Conservation (phyloP, 2,113 vertebrate species). For the Ammospiza caudacuta region DNA sequence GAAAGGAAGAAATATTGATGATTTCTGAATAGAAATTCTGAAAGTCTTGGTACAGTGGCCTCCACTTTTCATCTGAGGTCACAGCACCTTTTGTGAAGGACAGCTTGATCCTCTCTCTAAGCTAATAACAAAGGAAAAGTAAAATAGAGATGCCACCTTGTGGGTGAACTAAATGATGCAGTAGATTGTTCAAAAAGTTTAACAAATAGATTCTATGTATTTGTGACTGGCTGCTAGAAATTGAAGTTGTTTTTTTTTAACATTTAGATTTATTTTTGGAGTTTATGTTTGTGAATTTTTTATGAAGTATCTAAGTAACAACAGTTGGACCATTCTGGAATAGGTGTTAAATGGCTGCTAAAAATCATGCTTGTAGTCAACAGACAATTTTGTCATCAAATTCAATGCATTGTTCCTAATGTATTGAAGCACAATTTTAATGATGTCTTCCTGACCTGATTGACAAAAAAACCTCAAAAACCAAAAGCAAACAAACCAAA, state of each 20-base stretch:
- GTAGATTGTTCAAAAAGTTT: neutral
- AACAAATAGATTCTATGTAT: neutral
- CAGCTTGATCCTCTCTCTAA: neutral
- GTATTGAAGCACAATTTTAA: neutral
- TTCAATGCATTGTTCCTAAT: neutral
- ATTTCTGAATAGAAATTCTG: neutral
- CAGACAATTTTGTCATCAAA: neutral
- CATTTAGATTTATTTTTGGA: neutral
- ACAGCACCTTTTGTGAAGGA: neutral
- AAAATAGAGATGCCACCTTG: conserved; percentile 53
- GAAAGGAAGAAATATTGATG: neutral
- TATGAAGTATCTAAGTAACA: neutral
- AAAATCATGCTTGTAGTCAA: neutral
- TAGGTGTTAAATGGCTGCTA: neutral
- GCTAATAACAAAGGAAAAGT: neutral
- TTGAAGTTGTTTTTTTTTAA: neutral
- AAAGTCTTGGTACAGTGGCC: neutral
- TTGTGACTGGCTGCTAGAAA: neutral
- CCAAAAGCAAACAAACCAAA: neutral
- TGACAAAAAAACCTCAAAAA: neutral
- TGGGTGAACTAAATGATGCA: conserved; percentile 32
- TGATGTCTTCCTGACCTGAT: neutral
- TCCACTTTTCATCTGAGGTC: neutral
- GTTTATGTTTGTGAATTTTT: accelerated
- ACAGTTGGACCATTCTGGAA: neutral